These are phyloP conservation scores for Channa striata DNA, from an alignment of 2,797 vertebrate genomes.

Conservation along the genomic window DNA sequence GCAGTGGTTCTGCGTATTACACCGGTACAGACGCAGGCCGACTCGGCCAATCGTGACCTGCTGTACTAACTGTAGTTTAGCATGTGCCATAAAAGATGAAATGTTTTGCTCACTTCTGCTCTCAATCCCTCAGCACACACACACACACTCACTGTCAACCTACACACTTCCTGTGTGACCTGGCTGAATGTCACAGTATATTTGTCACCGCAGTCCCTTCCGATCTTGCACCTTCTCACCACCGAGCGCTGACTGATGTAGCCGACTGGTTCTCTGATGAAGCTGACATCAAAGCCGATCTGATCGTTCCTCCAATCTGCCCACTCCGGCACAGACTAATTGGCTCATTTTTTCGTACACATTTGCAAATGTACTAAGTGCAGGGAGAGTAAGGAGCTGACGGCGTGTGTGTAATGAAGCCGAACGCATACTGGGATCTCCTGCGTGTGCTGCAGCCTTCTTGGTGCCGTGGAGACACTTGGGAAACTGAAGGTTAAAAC, in stretches of 20 bases:
- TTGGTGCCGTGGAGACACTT: background rate
- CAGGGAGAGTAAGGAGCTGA: background rate
- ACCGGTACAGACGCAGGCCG: too few relatives aligned
- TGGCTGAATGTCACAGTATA: constrained; percentile 56
- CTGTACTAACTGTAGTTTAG: too few relatives aligned
- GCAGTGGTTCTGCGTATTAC: background rate
- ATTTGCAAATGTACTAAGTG: constrained; percentile 5
- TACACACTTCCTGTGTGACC: constrained; percentile 50
- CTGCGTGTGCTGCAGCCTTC: background rate
- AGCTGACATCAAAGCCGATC: constrained; percentile 31
- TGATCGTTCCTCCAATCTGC: constrained; percentile 27
- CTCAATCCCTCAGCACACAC: background rate
- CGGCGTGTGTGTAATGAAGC: constrained; percentile 10
- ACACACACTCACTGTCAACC: constrained; percentile 16
- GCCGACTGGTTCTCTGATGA: constrained; percentile 28
- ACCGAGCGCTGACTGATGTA: constrained; percentile 30
- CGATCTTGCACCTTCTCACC: constrained; percentile 46
- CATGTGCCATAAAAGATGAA: background rate
- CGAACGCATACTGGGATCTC: background rate
- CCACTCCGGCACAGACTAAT: constrained; percentile 24
- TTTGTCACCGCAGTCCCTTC: constrained; percentile 43
- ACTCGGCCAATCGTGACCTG: too few relatives aligned
- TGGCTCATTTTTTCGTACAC: constrained; percentile 25
- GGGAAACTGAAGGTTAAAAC: background rate
- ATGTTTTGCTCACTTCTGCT: background rate